phyloP scores from a whole-genome alignment of 2,113 vertebrate genomes.

The Rhinolophus ferrumequinum region DNA sequence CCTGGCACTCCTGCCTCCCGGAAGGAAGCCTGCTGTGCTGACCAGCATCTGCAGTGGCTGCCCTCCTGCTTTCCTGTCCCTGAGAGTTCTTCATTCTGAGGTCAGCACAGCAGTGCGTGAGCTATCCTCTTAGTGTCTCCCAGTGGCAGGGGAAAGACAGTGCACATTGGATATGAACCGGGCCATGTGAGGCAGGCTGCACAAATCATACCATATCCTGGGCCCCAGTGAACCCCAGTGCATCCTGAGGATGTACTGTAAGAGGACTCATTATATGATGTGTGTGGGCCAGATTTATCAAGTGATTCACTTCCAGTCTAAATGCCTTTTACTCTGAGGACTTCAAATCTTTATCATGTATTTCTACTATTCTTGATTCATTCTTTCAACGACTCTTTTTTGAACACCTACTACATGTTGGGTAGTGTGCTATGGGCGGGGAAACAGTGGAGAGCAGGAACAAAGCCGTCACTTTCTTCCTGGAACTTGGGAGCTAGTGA shows the following conservation, averaged over 20 bases:
- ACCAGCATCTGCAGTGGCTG: not conserved
- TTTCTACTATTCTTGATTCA: constrained; percentile 21
- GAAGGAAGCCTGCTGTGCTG: constrained; percentile 45
- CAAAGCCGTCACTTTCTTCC: not conserved
- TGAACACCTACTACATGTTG: not conserved
- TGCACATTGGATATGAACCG: not conserved
- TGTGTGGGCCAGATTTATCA: not conserved
- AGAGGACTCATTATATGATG: not conserved
- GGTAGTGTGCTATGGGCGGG: not conserved
- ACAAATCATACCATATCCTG: not conserved
- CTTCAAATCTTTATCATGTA: not conserved
- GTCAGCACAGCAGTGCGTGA: not conserved
- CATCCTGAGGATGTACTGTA: not conserved
- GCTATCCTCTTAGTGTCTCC: not conserved
- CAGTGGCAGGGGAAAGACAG: not conserved
- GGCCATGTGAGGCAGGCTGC: not conserved
- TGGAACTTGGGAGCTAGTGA: not conserved
- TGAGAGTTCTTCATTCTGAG: constrained; percentile 32
- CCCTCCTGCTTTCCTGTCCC: not conserved
- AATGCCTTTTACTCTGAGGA: constrained; percentile 24
- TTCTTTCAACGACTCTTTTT: constrained; percentile 2
- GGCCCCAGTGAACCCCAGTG: not conserved
- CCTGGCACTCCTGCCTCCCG: not conserved
- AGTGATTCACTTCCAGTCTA: not conserved
- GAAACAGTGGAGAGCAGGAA: not conserved